A percentile compares a stretch with the other conserved stretches of the same genome.
Evolutionary conservation across 37 sponge, comb jelly and placozoan species (phyloP).

Genomic region (Petrosia ficiformis): DNA sequence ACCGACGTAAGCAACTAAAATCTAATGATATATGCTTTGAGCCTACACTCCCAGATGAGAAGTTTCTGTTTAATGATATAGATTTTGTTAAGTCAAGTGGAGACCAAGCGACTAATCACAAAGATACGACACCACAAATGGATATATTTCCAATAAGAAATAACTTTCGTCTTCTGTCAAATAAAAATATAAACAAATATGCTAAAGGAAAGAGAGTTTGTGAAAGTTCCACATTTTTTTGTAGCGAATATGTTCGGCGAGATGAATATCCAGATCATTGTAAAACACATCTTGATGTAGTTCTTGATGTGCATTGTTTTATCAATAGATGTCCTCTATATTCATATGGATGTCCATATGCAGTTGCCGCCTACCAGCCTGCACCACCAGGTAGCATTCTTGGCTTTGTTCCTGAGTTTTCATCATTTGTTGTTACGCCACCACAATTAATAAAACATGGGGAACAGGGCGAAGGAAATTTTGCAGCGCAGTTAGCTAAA

Average conservation of each 20-base stretch:
- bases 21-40: not conserved
- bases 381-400: slow-evolving; percentile 10
- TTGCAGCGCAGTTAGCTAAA: slow-evolving; percentile 24
- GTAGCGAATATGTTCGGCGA: slow-evolving; percentile 43
- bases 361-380: slow-evolving; percentile 13
- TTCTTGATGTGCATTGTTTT: not conserved
- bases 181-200: not conserved
- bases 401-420: not conserved
- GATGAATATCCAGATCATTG: slow-evolving; percentile 50
- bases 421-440: not conserved
- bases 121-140: not conserved
- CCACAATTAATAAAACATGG: not conserved
- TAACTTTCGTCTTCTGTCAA: too few relatives aligned
- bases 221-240: slow-evolving; percentile 6
- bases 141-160: too few relatives aligned
- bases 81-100: not conserved
- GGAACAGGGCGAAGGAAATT: not conserved
- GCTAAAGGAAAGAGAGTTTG: not conserved
- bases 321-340: slow-evolving; percentile 47
- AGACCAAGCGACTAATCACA: not conserved
- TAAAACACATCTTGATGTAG: slow-evolving; percentile 36
- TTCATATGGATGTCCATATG: slow-evolving; percentile 42
- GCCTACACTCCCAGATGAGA: slow-evolving; percentile 14
- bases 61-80: slow-evolving; percentile 17
- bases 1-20: not conserved